phyloP scores from a whole-genome alignment of 2,797 vertebrate genomes.

The Leptoclinus maculatus region DNA sequence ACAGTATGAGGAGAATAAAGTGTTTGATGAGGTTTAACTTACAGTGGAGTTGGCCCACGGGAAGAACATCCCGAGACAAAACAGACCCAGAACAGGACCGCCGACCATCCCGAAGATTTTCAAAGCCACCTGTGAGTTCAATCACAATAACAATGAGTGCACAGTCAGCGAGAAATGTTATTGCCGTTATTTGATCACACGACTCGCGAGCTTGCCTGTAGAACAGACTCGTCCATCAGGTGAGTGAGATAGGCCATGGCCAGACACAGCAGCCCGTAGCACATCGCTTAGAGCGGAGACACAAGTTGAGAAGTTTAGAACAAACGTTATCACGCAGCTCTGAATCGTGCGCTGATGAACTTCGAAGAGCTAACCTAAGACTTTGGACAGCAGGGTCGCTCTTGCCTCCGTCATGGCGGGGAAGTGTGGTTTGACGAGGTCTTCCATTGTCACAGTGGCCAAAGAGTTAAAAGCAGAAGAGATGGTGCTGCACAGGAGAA shows the following conservation, averaged over 20 bases:
- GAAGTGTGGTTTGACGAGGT: conserved; percentile 89
- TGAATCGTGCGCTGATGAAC: background rate
- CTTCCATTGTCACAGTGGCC: conserved; percentile 93
- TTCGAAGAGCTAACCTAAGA: conserved; percentile 80
- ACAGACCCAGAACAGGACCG: conserved; percentile 90
- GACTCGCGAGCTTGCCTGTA: conserved; percentile 80
- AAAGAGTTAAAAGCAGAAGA: conserved; percentile 93
- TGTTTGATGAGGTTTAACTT: conserved; percentile 71
- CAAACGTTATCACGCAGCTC: background rate
- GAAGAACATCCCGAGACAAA: conserved; percentile 93
- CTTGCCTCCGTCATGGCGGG: conserved; percentile 82
- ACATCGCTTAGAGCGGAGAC: conserved; percentile 78
- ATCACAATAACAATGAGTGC: background rate
- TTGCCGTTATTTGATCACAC: fast-evolving
- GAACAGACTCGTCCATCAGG: conserved; percentile 87
- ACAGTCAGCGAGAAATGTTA: background rate
- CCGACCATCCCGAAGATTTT: conserved; percentile 97
- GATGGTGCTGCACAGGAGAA: conserved; percentile 84
- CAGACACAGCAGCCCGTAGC: conserved; percentile 90
- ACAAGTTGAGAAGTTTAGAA: conserved; percentile 7
- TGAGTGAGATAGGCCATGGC: conserved; percentile 91
- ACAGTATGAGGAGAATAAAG: too few relatives aligned
- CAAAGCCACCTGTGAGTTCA: conserved; percentile 86
- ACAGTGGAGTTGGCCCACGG: conserved; percentile 90
- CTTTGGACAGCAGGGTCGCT: conserved; percentile 88